Conservation (phyloP, 2,888 invertebrate genomes). For the Patella caerulea region DNA sequence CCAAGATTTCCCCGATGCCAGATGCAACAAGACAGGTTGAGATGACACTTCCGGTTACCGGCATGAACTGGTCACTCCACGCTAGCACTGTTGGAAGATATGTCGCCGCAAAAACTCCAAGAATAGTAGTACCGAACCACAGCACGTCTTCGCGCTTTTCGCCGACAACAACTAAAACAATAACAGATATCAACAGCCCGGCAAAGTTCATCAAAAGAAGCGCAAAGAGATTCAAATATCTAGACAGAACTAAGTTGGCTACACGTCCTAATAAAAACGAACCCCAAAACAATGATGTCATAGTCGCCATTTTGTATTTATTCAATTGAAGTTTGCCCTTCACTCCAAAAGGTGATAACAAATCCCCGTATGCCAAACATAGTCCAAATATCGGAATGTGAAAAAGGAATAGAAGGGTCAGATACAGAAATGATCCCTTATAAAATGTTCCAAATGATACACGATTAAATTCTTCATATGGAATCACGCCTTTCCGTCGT, state of each 20-base stretch:
- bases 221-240: constrained; percentile 16
- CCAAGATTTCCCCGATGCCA: constrained; percentile 33
- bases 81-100: constrained; percentile 32
- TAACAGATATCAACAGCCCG: constrained; percentile 21
- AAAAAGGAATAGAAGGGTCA: constrained; percentile 26
- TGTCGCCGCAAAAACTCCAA: constrained; percentile 33
- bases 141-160: constrained; percentile 19
- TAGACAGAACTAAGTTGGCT: constrained; percentile 19
- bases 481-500: neutral
- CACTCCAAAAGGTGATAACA: constrained; percentile 31
- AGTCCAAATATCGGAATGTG: constrained; percentile 35
- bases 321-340: constrained; percentile 21
- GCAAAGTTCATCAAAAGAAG: constrained; percentile 26
- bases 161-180: constrained; percentile 15
- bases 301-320: constrained; percentile 20
- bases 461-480: neutral
- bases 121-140: constrained; percentile 33
- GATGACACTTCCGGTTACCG: constrained; percentile 26
- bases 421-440: neutral
- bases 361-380: constrained; percentile 29
- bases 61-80: constrained; percentile 27
- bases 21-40: constrained; percentile 29
- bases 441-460: neutral
- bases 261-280: constrained; percentile 27
- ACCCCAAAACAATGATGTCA: constrained; percentile 35